phyloP scores from a whole-genome alignment of 2,113 vertebrate genomes.

The Poeciliopsis turrubarensis region DNA sequence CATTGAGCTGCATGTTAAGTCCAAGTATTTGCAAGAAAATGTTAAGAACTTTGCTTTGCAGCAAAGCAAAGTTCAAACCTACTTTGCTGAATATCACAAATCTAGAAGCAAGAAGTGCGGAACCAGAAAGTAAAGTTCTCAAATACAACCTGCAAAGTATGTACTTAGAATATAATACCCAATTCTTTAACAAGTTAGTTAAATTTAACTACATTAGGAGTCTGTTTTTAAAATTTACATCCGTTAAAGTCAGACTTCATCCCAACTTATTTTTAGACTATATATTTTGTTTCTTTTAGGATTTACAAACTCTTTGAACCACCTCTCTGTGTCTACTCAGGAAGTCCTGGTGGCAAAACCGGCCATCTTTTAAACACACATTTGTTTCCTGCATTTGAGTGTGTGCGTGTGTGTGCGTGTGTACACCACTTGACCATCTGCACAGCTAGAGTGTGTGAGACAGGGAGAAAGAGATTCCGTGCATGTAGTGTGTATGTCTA shows the following conservation, averaged over 20 bases:
- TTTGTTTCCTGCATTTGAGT: constrained; percentile 37
- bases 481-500: constrained; percentile 25
- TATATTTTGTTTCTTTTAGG: not conserved
- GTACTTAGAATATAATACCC: not conserved
- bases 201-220: not conserved
- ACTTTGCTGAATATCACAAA: not conserved
- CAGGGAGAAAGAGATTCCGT: constrained; percentile 5
- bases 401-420: constrained; percentile 17
- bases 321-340: constrained; percentile 27
- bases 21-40: not conserved
- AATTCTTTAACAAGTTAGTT: not conserved
- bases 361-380: constrained; percentile 4
- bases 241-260: not conserved
- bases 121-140: not conserved
- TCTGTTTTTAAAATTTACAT: not conserved
- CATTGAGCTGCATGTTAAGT: not conserved
- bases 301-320: not conserved
- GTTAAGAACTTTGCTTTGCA: too few species aligned
- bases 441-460: constrained; percentile 12
- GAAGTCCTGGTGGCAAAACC: constrained; percentile 34
- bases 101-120: too few species aligned
- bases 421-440: not conserved
- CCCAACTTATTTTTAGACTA: not conserved
- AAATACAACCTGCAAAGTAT: not conserved
- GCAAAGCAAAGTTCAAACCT: not conserved